These are phyloP conservation scores for Pseudonaja textilis DNA, from an alignment of 2,113 vertebrate genomes.

Conservation along the genomic window DNA sequence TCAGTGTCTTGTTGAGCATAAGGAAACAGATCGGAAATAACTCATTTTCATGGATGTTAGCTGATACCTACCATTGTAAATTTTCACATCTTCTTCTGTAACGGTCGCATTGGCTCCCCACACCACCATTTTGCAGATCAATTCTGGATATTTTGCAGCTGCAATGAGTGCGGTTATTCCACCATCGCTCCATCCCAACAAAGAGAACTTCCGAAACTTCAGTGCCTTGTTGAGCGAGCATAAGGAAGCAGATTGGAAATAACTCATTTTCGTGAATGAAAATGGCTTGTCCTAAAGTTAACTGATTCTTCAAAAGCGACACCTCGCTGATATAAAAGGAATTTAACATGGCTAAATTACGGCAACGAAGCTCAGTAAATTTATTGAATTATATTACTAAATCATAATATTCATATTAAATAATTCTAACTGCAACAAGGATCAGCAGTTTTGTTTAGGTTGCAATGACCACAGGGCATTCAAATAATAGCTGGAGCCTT, in stretches of 20 bases:
- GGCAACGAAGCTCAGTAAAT: background rate
- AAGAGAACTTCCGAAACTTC: slow-evolving; percentile 79
- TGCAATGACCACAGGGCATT: background rate
- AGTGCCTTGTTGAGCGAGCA: slow-evolving; percentile 68
- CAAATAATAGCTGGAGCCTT: background rate
- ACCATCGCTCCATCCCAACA: slow-evolving; percentile 92
- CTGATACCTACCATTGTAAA: slow-evolving; percentile 78
- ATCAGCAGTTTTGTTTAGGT: background rate
- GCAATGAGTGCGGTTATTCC: slow-evolving; percentile 86
- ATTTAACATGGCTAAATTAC: background rate
- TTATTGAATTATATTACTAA: background rate
- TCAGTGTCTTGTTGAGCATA: slow-evolving; percentile 69
- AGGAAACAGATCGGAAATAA: slow-evolving; percentile 11
- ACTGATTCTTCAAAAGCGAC: slow-evolving; percentile 14
- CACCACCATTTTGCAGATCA: slow-evolving; percentile 80
- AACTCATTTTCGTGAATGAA: background rate
- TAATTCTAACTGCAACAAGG: background rate
- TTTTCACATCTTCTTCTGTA: slow-evolving; percentile 77
- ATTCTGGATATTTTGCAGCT: slow-evolving; percentile 75
- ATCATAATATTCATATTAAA: background rate
- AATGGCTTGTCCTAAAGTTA: background rate
- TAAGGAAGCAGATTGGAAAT: slow-evolving; percentile 9
- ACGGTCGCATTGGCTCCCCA: slow-evolving; percentile 86
- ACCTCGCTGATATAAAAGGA: background rate
- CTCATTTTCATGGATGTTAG: slow-evolving; percentile 59